Conservation (phyloP, 2,888 invertebrate species). For the Boloria euphrosyne region DNA sequence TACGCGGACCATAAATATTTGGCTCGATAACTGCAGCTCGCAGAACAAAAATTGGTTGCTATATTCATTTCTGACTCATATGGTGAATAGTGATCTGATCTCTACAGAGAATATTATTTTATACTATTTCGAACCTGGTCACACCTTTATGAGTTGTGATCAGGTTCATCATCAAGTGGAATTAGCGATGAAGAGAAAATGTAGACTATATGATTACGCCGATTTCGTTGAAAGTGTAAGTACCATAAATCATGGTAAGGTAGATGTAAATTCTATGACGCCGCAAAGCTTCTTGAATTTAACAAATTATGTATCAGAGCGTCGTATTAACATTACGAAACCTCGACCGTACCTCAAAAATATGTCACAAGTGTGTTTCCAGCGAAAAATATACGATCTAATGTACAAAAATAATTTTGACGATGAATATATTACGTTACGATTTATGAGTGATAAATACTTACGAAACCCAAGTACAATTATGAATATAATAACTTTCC, state of each 20-base stretch:
- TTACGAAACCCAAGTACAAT: conserved; percentile 1
- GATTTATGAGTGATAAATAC: conserved; percentile 4
- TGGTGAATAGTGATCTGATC: conserved; percentile 41
- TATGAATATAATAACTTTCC: conserved; percentile 1
- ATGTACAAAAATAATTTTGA: neutral
- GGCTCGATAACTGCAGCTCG: conserved; percentile 40
- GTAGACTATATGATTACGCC: conserved; percentile 4
- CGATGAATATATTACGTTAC: conserved; percentile 3
- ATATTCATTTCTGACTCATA: conserved; percentile 38
- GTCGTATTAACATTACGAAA: too few relatives aligned
- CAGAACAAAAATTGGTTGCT: conserved; percentile 36
- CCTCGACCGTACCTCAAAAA: too few relatives aligned
- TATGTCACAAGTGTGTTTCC: too few relatives aligned
- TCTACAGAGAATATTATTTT: conserved; percentile 36
- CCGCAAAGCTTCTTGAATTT: conserved; percentile 39
- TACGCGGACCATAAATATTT: conserved; percentile 32
- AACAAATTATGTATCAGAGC: conserved; percentile 37
- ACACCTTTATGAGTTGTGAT: conserved; percentile 45
- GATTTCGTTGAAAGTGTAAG: neutral
- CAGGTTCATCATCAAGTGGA: conserved; percentile 43
- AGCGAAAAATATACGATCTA: too few relatives aligned
- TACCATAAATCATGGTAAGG: conserved; percentile 22
- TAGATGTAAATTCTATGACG: conserved; percentile 33
- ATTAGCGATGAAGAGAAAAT: conserved; percentile 40
- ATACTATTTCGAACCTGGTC: conserved; percentile 42